Percentiles rank a stretch among this genome's conserved stretches.
phyloP scores from a whole-genome alignment of 2,113 vertebrate genomes.

The Synchiropus splendidus region DNA sequence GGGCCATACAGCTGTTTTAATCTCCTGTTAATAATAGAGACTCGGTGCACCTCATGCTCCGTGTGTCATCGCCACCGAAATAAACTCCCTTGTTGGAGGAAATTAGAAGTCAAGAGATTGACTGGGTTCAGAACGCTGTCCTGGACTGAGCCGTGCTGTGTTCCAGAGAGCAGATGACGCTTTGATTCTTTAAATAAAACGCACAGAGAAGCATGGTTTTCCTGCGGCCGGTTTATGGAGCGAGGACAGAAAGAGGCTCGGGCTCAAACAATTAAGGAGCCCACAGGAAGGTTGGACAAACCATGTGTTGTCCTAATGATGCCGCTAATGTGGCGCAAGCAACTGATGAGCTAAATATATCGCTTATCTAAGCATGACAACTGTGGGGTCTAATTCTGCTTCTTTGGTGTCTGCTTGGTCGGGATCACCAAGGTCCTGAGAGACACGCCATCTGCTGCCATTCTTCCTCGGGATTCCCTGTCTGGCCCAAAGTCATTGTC shows the following conservation, averaged over 20 bases:
- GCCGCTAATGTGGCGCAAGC: slow-evolving; percentile 54
- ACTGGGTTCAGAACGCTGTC: slow-evolving; percentile 41
- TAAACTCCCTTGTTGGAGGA: slow-evolving; percentile 54
- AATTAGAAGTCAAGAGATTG: slow-evolving; percentile 57
- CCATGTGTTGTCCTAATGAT: slow-evolving; percentile 57
- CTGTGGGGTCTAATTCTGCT: slow-evolving; percentile 59
- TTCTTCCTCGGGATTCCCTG: slow-evolving; percentile 41
- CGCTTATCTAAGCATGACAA: slow-evolving; percentile 58
- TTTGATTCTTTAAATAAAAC: too few species aligned
- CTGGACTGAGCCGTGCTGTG: slow-evolving; percentile 35
- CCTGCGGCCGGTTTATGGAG: slow-evolving; percentile 36
- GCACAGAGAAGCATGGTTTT: too few species aligned
- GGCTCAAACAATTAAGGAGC: slow-evolving; percentile 43
- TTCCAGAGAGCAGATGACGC: slow-evolving; percentile 44
- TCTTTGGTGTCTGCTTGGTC: slow-evolving; percentile 41
- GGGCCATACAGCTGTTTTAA: slow-evolving; percentile 96
- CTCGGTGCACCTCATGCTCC: slow-evolving; percentile 72
- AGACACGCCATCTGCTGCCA: slow-evolving; percentile 55
- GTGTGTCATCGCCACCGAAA: slow-evolving; percentile 59
- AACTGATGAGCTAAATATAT: slow-evolving; percentile 61
- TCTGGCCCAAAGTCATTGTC: slow-evolving; percentile 50
- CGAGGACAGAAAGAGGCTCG: slow-evolving; percentile 26
- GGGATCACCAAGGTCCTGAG: slow-evolving; percentile 46
- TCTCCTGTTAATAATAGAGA: slow-evolving; percentile 91
- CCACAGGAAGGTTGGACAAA: slow-evolving; percentile 23